Evolutionary conservation across 2,797 vertebrate genomes (phyloP), one percentile per base, ranked within the genome.

Genomic region (Phrynocephalus forsythii): DNA sequence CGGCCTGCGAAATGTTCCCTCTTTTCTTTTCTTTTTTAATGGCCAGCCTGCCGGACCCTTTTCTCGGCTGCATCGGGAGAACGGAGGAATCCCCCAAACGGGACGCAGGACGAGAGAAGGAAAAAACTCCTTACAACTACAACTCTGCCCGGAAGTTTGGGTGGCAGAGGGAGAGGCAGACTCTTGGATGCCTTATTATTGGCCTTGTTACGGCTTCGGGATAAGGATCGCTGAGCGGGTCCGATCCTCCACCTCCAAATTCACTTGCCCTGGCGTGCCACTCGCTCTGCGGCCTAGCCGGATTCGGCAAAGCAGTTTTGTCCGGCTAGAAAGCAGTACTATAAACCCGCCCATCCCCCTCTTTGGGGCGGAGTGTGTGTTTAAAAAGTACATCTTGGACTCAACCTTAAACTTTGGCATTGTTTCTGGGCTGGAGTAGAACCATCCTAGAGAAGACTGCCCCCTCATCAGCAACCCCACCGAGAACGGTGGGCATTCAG

Each of bases 191-290:
- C 83, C 26, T 24, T 26, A 9, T 24, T 26, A 9, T 50, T 0
- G 6, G 16, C 38, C 75, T 78, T 0, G 15, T 6, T n/a, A 10
- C 22, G 7, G 2, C 16, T 50, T 16, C 30, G 1, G 2, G 28
- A 1, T 5, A 8, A 63, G 1, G 33, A 9, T 6, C 0, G 1
- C 11, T 63, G 60, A 63, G 5, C 1, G 38, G 44, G 3, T 60
- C 67, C 38, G 76, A 84, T 71, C 63, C 86, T 68, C 66, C 30
- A 28, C 22, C 38, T 20, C 15, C 24, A 18, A 6, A 24, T 68
- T 79, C 52, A 3, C 30, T 60, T 77, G 63, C 38, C 67, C 50
- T 60, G 71, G 72, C 24, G 20, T 24, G 48, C 68, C 44, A 11
- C 52, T 13, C 3, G 6, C 33, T 73, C 44, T 6, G 60, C 60